Percentiles rank a stretch among this genome's conserved stretches.
phyloP scores from a whole-genome alignment of 2,888 invertebrate genomes.

The Taphrorychus bicolor region DNA sequence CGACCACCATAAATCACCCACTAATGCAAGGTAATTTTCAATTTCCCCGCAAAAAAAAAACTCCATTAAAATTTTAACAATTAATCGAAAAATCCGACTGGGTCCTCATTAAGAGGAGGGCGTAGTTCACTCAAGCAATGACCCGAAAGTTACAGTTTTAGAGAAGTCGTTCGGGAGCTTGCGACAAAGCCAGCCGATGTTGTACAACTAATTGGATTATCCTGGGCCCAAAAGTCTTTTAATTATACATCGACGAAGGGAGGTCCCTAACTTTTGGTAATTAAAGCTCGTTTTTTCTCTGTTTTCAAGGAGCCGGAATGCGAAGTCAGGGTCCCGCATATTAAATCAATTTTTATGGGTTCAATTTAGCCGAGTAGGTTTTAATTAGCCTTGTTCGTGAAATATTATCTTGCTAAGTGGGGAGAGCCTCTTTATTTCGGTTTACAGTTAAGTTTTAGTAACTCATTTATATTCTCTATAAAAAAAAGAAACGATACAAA shows the following conservation, averaged over 20 bases:
- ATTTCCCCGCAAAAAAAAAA: neutral
- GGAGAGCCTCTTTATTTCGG: too few relatives aligned
- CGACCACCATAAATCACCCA: neutral
- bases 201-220: conserved; percentile 41
- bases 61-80: conserved; percentile 2
- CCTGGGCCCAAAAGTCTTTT: conserved; percentile 38
- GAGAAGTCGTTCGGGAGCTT: conserved; percentile 30
- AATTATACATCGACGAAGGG: conserved; percentile 38
- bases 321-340: neutral
- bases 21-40: neutral
- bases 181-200: conserved; percentile 36
- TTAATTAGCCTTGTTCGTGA: neutral
- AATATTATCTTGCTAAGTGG: neutral
- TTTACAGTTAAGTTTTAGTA: too few relatives aligned
- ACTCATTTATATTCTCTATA: too few relatives aligned
- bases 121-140: conserved; percentile 21
- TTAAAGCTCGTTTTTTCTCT: conserved; percentile 21
- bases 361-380: conserved; percentile 5
- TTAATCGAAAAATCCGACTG: conserved; percentile 9
- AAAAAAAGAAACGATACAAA: too few relatives aligned
- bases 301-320: neutral
- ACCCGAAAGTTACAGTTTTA: conserved; percentile 27
- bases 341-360: conserved; percentile 3
- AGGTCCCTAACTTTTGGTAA: conserved; percentile 38
- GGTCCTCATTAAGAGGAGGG: neutral